Conservation (phyloP, 2,797 vertebrate species). For the Nothura maculosa region DNA sequence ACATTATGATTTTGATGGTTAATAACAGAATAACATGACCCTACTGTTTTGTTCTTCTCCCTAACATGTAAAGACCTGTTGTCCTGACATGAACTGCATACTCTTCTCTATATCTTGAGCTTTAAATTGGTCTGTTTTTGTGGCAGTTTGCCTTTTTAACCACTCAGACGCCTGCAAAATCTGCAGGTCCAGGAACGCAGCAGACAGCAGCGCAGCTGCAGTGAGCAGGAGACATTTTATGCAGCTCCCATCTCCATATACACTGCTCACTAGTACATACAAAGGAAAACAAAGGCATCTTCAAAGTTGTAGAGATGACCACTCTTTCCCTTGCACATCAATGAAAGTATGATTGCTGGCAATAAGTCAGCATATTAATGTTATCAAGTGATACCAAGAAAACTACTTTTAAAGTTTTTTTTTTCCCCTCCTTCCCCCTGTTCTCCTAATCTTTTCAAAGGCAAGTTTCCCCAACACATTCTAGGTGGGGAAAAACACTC, state of each 20-base stretch:
- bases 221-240: not conserved
- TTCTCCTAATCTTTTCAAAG: not conserved
- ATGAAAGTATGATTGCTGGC: not conserved
- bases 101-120: not conserved
- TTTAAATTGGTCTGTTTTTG: not conserved
- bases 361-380: not conserved
- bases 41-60: not conserved
- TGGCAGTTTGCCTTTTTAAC: not conserved
- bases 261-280: not conserved
- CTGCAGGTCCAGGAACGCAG: not conserved
- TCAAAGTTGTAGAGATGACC: not conserved
- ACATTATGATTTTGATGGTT: not conserved
- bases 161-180: not conserved
- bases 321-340: not conserved
- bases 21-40: not conserved
- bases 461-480: not conserved
- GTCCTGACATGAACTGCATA: not conserved
- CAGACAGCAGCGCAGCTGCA: not conserved
- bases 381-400: not conserved
- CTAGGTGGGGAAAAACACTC: not conserved
- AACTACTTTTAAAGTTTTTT: not conserved
- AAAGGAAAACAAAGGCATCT: not conserved
- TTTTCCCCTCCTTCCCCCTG: accelerated
- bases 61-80: not conserved
- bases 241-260: not conserved